phyloP scores from a whole-genome alignment of 2,888 invertebrate genomes.

The Hedya salicella region DNA sequence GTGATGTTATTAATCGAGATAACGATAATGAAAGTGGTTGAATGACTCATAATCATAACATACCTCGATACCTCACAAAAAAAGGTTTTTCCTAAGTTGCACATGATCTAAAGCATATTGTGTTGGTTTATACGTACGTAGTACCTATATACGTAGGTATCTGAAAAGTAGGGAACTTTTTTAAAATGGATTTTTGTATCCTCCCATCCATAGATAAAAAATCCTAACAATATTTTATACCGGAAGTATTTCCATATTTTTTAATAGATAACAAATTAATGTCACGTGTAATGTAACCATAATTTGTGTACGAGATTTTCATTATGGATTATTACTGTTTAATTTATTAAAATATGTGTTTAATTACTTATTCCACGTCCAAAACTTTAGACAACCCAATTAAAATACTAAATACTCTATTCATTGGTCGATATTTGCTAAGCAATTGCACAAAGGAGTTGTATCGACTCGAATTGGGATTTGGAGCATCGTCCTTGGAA shows the following conservation, averaged over 20 bases:
- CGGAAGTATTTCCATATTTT: neutral
- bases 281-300: no score
- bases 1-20: constrained; percentile 29
- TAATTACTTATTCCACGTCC: neutral
- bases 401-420: constrained; percentile 5
- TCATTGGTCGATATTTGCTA: constrained; percentile 18
- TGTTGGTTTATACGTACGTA: neutral
- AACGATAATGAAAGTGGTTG: constrained; percentile 25
- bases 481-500: constrained; percentile 51
- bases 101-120: neutral
- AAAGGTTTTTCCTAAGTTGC: neutral
- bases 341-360: neutral
- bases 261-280: neutral
- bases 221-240: neutral
- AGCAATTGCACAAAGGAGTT: constrained; percentile 41
- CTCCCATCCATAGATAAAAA: constrained; percentile 11
- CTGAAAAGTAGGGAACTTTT: no score
- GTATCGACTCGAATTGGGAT: constrained; percentile 45
- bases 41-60: constrained; percentile 19
- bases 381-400: constrained; percentile 1
- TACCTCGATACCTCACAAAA: neutral
- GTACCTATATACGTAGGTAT: no score
- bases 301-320: no score
- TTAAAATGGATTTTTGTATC: no score
- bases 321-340: no score